Evolutionary conservation across 1,140 invertebrate species (phyloP).

Genomic region (Drosophila bipectinata): DNA sequence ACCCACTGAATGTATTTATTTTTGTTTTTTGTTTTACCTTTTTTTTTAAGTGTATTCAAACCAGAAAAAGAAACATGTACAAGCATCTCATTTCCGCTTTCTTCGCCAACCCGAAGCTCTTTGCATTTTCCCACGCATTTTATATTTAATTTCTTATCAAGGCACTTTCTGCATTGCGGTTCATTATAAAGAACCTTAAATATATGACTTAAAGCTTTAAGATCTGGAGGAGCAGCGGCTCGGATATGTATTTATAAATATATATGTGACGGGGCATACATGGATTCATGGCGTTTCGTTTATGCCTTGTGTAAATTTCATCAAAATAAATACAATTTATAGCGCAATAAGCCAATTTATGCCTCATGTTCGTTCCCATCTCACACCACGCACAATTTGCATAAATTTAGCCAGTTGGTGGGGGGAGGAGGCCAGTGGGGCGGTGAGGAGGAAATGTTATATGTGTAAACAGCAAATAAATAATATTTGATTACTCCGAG

Average conservation of each 20-base stretch:
- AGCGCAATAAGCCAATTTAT: conserved; percentile 81
- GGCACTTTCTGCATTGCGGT: conserved; percentile 54
- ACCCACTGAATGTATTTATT: not conserved
- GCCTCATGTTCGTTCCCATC: conserved; percentile 55
- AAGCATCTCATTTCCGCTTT: conserved; percentile 44
- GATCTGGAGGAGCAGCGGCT: conserved; percentile 4
- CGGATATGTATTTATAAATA: not conserved
- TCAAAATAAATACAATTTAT: conserved; percentile 82
- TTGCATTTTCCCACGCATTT: conserved; percentile 61
- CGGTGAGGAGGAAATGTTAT: conserved; percentile 52
- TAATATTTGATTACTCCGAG: conserved; percentile 73
- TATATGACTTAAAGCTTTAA: conserved; percentile 64
- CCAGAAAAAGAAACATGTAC: conserved; percentile 16
- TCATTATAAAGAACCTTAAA: conserved; percentile 59
- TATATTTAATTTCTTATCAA: conserved; percentile 74
- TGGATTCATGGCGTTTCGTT: conserved; percentile 30
- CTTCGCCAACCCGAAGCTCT: conserved; percentile 9
- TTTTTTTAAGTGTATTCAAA: conserved; percentile 9
- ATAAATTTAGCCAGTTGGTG: conserved; percentile 60
- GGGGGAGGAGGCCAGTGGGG: not conserved
- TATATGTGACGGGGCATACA: not conserved
- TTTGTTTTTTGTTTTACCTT: not conserved
- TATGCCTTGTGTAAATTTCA: conserved; percentile 72
- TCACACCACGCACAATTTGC: conserved; percentile 70
- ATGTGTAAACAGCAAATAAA: conserved; percentile 79